Percentiles rank a stretch among this genome's conserved stretches.
Conservation (phyloP, 2,797 vertebrate genomes). For the Pampus argenteus region DNA sequence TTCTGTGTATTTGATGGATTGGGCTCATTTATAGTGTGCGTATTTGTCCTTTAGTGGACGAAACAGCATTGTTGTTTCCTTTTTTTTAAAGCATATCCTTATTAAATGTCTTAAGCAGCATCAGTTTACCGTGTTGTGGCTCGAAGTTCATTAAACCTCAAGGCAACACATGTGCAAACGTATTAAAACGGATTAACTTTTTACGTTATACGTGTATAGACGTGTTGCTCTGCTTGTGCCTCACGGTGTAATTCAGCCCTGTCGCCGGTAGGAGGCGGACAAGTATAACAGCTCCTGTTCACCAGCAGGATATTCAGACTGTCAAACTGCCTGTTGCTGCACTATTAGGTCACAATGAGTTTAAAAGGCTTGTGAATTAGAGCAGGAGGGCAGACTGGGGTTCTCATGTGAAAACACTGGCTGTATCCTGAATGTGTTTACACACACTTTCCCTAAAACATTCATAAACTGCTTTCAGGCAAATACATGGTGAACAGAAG, state of each 20-base stretch:
- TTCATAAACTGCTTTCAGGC: background rate
- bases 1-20: fast-evolving
- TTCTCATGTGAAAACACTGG: no score
- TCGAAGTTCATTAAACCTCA: no score
- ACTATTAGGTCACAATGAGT: background rate
- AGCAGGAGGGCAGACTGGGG: background rate
- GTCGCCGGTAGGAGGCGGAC: slow-evolving; percentile 52
- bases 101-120: background rate
- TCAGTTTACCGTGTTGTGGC: fast-evolving
- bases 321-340: background rate
- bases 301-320: background rate
- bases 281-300: slow-evolving; percentile 10
- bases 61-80: background rate
- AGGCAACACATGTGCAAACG: background rate
- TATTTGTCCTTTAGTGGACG: background rate
- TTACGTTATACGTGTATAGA: fast-evolving
- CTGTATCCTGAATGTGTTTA: background rate
- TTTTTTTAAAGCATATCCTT: background rate
- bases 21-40: fast-evolving
- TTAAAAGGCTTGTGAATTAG: background rate
- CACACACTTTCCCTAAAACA: fast-evolving
- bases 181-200: background rate
- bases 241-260: background rate
- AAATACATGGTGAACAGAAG: background rate
- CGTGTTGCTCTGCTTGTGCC: slow-evolving; percentile 1